A percentile compares a stretch with the other conserved stretches of the same genome.
Evolutionary conservation across 1,140 invertebrate species (phyloP).

Genomic region (Zophobas atratus): DNA sequence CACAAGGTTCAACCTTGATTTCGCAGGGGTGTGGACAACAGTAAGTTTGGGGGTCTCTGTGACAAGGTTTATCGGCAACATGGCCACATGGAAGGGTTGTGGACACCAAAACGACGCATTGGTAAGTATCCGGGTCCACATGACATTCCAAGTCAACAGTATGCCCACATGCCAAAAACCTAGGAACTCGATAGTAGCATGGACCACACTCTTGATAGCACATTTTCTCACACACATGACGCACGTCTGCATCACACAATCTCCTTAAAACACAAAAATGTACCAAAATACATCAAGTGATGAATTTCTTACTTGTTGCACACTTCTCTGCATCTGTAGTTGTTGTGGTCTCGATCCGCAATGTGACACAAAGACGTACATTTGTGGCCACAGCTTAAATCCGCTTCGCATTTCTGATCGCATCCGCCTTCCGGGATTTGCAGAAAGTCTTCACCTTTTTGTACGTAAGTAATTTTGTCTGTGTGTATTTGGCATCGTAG

Average conservation of each 20-base stretch:
- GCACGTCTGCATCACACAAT: constrained; percentile 66
- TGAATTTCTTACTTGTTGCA: constrained; percentile 63
- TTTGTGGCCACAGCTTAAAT: constrained; percentile 70
- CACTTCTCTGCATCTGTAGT: constrained; percentile 66
- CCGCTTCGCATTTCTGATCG: constrained; percentile 65
- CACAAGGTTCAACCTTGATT: constrained; percentile 69
- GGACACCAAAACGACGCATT: constrained; percentile 64
- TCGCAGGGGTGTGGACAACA: constrained; percentile 68
- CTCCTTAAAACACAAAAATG: too few relatives aligned
- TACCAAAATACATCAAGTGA: neutral
- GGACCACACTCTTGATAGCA: constrained; percentile 69
- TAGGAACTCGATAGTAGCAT: constrained; percentile 67
- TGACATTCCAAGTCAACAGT: constrained; percentile 65
- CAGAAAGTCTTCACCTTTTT: constrained; percentile 67
- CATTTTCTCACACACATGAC: constrained; percentile 69
- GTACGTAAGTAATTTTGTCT: constrained; percentile 62
- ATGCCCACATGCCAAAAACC: constrained; percentile 70
- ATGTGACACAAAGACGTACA: constrained; percentile 73
- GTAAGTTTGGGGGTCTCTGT: constrained; percentile 61
- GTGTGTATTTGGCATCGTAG: constrained; percentile 71
- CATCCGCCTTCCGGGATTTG: constrained; percentile 72
- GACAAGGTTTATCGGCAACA: constrained; percentile 67
- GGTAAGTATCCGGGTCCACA: constrained; percentile 61
- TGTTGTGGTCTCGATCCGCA: constrained; percentile 68
- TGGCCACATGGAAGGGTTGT: constrained; percentile 70